Evolutionary conservation across 2,888 invertebrate genomes (phyloP).

Genomic region (Epirrhoe alternata): DNA sequence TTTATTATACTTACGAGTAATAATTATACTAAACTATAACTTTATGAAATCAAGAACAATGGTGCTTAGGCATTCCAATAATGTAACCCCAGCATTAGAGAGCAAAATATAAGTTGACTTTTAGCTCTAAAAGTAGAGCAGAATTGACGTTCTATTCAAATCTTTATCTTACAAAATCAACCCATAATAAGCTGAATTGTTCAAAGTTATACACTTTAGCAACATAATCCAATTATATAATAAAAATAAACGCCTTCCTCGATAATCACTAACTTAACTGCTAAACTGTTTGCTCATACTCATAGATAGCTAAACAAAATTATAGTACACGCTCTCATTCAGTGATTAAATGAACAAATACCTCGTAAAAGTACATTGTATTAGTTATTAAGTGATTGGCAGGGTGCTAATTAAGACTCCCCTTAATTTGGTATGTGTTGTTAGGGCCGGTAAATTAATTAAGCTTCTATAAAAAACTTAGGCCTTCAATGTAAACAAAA

Average conservation of each 20-base stretch:
- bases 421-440: conserved; percentile 40
- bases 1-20: no score
- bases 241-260: background rate
- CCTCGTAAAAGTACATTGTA: conserved; percentile 61
- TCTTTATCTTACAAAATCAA: background rate
- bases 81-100: no score
- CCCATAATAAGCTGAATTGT: background rate
- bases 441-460: background rate
- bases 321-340: conserved; percentile 46
- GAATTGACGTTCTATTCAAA: no score
- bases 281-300: conserved; percentile 3
- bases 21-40: no score
- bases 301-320: conserved; percentile 11
- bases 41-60: no score
- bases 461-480: background rate
- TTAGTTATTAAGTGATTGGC: conserved; percentile 62
- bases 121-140: no score
- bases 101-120: no score
- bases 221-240: conserved; percentile 7
- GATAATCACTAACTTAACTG: conserved; percentile 1
- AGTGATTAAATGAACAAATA: conserved; percentile 60
- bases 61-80: no score
- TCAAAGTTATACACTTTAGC: conserved; percentile 1
- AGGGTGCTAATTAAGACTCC: conserved; percentile 57
- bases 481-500: no score